Percentiles rank a stretch among this genome's conserved stretches.
Evolutionary conservation across 53 echinoderm and acorn worm species (phyloP).

Genomic region (Stichopus horrens): DNA sequence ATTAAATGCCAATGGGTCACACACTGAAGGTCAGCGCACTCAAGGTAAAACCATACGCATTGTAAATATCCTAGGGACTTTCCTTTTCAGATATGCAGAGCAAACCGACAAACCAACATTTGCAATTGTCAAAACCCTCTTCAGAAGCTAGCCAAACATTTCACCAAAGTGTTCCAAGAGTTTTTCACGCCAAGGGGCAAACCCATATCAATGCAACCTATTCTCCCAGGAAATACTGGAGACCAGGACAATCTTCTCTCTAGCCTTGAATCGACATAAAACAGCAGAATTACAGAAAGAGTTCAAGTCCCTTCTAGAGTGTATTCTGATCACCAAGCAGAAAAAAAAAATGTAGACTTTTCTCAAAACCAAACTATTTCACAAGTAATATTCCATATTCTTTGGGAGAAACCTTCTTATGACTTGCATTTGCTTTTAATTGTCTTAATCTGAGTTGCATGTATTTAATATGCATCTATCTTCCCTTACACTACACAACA

Average conservation of each 20-base stretch:
- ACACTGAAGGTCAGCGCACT: not conserved
- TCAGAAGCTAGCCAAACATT: constrained; percentile 28
- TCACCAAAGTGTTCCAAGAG: constrained; percentile 42
- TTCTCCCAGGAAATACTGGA: constrained; percentile 25
- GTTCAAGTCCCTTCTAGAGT: not conserved
- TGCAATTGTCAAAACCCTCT: constrained; percentile 15
- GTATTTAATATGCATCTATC: too few species aligned
- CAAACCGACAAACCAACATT: constrained; percentile 10
- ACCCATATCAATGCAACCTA: constrained; percentile 36
- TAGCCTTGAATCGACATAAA: constrained; percentile 29
- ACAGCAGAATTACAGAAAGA: not conserved
- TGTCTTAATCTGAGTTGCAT: too few species aligned
- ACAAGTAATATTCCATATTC: too few species aligned
- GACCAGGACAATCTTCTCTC: constrained; percentile 11
- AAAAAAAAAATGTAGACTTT: not conserved
- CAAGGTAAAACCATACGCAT: not conserved
- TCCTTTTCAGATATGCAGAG: constrained; percentile 37
- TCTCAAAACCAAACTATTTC: too few species aligned
- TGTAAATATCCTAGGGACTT: constrained; percentile 7
- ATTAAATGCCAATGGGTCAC: not conserved
- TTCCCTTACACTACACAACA: too few species aligned
- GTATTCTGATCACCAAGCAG: not conserved
- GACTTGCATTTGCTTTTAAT: too few species aligned
- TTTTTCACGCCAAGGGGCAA: constrained; percentile 24
- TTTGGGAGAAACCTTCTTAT: too few species aligned